Conservation (phyloP, 92 coral and sea anemone genomes). For the Montipora capitata region DNA sequence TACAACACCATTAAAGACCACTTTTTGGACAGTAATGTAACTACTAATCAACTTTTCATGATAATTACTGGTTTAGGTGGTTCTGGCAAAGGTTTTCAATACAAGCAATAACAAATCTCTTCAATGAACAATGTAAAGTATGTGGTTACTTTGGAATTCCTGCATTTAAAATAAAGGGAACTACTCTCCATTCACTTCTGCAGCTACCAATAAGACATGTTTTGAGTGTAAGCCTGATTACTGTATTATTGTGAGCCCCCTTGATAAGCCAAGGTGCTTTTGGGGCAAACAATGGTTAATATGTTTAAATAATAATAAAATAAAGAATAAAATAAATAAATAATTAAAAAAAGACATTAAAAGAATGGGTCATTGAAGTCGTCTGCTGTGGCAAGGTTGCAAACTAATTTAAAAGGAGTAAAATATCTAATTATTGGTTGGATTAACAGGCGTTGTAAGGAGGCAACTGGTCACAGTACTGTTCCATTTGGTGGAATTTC, state of each 20-base stretch:
- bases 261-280: too few species aligned
- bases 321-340: too few species aligned
- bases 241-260: too few species aligned
- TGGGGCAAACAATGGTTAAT: too few species aligned
- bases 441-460: constrained; percentile 56
- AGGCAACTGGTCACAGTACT: constrained; percentile 64
- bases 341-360: constrained; percentile 21
- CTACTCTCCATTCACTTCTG: constrained; percentile 40
- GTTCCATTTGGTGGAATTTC: constrained; percentile 77
- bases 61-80: constrained; percentile 65
- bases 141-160: constrained; percentile 74
- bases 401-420: constrained; percentile 31
- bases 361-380: constrained; percentile 46
- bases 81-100: constrained; percentile 74
- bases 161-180: constrained; percentile 24
- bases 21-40: background rate
- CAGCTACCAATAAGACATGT: constrained; percentile 58
- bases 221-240: too few species aligned
- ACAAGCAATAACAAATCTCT: constrained; percentile 44
- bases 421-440: constrained; percentile 52
- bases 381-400: constrained; percentile 51
- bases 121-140: constrained; percentile 51
- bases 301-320: too few species aligned
- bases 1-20: constrained; percentile 43
- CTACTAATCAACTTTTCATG: constrained; percentile 54